These are phyloP conservation scores for Oppia nitens DNA, from an alignment of 1,140 invertebrate genomes.

Conservation along the genomic window DNA sequence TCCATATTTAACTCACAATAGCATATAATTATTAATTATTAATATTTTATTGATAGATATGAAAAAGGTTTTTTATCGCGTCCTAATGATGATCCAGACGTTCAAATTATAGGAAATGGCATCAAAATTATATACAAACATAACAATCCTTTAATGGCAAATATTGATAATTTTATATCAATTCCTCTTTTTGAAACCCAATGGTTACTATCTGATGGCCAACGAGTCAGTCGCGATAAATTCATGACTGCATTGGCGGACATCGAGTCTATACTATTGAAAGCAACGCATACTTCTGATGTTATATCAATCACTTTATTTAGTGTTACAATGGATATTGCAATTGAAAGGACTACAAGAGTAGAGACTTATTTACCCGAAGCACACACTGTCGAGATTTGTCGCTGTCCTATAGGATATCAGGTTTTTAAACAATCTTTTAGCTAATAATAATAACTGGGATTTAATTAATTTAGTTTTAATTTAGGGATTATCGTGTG, in stretches of 20 bases:
- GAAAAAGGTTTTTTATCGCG: constrained; percentile 6
- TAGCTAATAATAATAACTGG: too few relatives aligned
- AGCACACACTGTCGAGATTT: constrained; percentile 63
- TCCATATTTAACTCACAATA: too few relatives aligned
- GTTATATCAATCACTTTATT: constrained; percentile 44
- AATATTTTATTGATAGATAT: too few relatives aligned
- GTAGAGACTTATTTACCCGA: background rate
- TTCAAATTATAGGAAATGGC: constrained; percentile 35
- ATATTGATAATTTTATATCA: background rate
- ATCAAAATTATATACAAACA: constrained; percentile 48
- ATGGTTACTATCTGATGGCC: constrained; percentile 41
- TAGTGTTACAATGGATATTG: constrained; percentile 47
- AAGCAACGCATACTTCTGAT: constrained; percentile 65
- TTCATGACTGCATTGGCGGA: constrained; percentile 78
- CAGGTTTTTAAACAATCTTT: too few relatives aligned
- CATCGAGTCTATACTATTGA: constrained; percentile 59
- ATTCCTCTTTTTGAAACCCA: constrained; percentile 48
- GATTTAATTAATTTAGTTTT: too few relatives aligned
- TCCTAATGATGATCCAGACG: constrained; percentile 21
- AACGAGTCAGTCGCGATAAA: constrained; percentile 57
- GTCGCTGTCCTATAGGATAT: constrained; percentile 81
- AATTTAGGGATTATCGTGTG: constrained; percentile 52
- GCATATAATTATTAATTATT: too few relatives aligned
- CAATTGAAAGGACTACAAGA: constrained; percentile 24
- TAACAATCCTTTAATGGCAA: constrained; percentile 48